Percentiles rank a stretch among this genome's conserved stretches.
Evolutionary conservation across 2,888 invertebrate genomes (phyloP).

Genomic region (Leptinotarsa peninsularis): DNA sequence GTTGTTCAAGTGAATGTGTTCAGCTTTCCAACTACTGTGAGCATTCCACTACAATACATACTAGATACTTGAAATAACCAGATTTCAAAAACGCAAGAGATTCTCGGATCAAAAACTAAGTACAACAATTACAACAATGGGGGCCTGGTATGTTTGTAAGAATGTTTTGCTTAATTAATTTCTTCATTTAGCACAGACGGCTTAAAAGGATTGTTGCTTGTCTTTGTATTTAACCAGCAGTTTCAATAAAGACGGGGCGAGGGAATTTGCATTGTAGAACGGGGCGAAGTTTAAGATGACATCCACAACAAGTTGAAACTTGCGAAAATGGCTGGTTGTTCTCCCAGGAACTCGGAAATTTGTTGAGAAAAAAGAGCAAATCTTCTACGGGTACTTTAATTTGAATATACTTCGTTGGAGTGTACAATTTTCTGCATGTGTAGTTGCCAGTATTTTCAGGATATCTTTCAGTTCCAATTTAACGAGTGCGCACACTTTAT

Average conservation of each 20-base stretch:
- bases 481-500: constrained; percentile 28
- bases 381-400: constrained; percentile 34
- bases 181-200: constrained; percentile 21
- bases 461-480: constrained; percentile 30
- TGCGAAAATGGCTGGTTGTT: constrained; percentile 23
- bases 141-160: constrained; percentile 15
- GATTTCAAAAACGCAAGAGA: constrained; percentile 4
- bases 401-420: constrained; percentile 37
- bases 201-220: constrained; percentile 38
- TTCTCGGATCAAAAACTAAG: constrained; percentile 7
- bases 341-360: constrained; percentile 29
- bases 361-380: constrained; percentile 26
- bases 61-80: constrained; percentile 7
- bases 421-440: constrained; percentile 36
- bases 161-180: constrained; percentile 35
- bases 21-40: constrained; percentile 4
- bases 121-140: constrained; percentile 12
- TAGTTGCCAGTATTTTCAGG: constrained; percentile 28
- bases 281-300: constrained; percentile 38
- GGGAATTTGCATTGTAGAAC: constrained; percentile 36
- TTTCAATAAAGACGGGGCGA: constrained; percentile 34
- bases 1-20: neutral
- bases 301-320: constrained; percentile 34
- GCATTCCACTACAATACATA: constrained; percentile 6
- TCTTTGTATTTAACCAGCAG: constrained; percentile 33